Evolutionary conservation across 2,797 vertebrate genomes (phyloP), one percentile per base, ranked within the genome.

Genomic region (Cyclopterus lumpus): DNA sequence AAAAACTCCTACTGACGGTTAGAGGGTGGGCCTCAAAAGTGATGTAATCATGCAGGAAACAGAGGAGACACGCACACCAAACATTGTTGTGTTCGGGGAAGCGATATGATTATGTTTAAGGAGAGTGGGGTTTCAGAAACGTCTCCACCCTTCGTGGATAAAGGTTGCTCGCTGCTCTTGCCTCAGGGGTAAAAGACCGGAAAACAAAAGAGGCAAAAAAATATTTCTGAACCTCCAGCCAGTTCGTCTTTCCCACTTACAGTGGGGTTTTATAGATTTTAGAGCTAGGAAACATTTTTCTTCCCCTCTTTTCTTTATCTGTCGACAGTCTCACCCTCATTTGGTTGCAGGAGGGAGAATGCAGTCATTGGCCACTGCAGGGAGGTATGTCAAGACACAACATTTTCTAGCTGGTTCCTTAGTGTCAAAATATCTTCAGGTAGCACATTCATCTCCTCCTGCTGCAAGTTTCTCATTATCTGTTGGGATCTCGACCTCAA

Each of bases 381-480:
- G 80, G 22, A 59, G 26, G 18, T 30, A 4, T 70, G 46, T 55
- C 28, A 42, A 60, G n/a, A 67, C 10, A 58, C 18, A 24, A 11
- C 15, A n/a, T 8, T 60, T 30, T 59, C 6, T 42, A 46, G 12
- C 20, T 5, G 1, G 8, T 64, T 67, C 24, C 67, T 61, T 22
- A 4, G 2, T 42, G 10, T 76, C n/a, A 59, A 63, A 61, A 67
- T 68, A 49, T 67, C 36, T 67, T 73, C 7, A 66, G 22, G 62
- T 18, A 34, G 26, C 48, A 49, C 16, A 54, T n/a, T 72, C 40
- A 44, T 48, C n/a, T 60, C 48, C 49, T 53, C 4, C 24, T 58
- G 67, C 30, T 77, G 66, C 62, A 64, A 57, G 42, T 42, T 32
- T 76, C 28, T 57, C 58, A n/a, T 76, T 68, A 71, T 69, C n/a